phyloP scores from a whole-genome alignment of 1,140 invertebrate genomes.

The Druon quercuslanigerum region DNA sequence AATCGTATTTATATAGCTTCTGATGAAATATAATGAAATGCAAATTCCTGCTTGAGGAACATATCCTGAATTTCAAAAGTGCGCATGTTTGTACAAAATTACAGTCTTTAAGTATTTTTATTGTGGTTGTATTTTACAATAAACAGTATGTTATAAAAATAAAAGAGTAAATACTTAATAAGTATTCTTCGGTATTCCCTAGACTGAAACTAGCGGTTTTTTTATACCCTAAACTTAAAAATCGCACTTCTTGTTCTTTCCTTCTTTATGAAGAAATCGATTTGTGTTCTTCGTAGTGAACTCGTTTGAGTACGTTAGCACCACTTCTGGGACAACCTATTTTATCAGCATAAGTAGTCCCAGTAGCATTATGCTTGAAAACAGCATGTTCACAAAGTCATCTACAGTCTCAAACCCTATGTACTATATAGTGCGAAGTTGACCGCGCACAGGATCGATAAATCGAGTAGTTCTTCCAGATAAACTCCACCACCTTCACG shows the following conservation, averaged over 20 bases:
- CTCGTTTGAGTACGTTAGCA: background rate
- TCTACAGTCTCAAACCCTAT: too few species aligned
- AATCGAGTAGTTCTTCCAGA: slow-evolving; percentile 63
- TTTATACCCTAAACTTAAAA: background rate
- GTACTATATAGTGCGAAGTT: slow-evolving; percentile 36
- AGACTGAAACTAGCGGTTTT: too few species aligned
- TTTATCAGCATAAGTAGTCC: background rate
- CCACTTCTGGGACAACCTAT: background rate
- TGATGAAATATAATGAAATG: background rate
- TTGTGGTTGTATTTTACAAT: background rate
- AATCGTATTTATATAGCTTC: slow-evolving; percentile 3
- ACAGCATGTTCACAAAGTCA: too few species aligned
- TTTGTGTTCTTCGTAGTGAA: background rate
- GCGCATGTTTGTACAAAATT: slow-evolving; percentile 10
- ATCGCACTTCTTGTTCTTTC: background rate
- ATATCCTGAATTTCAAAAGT: background rate
- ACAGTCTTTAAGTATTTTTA: background rate
- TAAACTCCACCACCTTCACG: slow-evolving; percentile 49
- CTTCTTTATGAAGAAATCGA: background rate
- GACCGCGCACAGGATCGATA: slow-evolving; percentile 63
- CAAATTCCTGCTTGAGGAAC: background rate
- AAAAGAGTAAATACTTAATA: too few species aligned
- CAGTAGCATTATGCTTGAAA: too few species aligned
- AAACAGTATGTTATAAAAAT: too few species aligned
- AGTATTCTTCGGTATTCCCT: too few species aligned